These are phyloP conservation scores for Sialis fuliginosa DNA, from an alignment of 2,888 invertebrate species.

Conservation along the genomic window DNA sequence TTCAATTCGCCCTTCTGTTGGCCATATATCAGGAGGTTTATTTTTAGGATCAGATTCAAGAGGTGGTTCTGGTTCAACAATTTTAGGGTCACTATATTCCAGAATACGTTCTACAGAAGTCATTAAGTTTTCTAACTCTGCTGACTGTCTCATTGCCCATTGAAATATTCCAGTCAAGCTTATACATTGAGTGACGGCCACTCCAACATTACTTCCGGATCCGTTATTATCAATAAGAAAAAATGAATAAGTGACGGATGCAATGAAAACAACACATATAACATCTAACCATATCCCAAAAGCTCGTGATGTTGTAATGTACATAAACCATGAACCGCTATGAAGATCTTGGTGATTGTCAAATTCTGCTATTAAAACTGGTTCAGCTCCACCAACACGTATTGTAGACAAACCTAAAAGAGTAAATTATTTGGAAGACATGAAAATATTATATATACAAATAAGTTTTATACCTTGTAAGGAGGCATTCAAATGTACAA, in stretches of 20 bases:
- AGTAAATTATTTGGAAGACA: too few relatives aligned
- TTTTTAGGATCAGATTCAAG: constrained; percentile 15
- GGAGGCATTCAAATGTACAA: constrained; percentile 51
- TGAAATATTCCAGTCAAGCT: constrained; percentile 30
- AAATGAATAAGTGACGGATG: constrained; percentile 43
- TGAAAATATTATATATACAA: too few relatives aligned
- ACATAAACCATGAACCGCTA: constrained; percentile 55
- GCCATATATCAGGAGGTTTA: constrained; percentile 40
- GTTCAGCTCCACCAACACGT: constrained; percentile 42
- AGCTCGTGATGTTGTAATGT: constrained; percentile 47
- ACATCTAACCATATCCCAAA: constrained; percentile 58
- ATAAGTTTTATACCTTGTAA: constrained; percentile 33
- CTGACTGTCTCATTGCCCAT: constrained; percentile 53
- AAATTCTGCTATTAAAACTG: constrained; percentile 36
- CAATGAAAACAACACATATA: constrained; percentile 47
- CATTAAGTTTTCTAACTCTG: constrained; percentile 44
- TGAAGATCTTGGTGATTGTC: constrained; percentile 40
- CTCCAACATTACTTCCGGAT: constrained; percentile 29
- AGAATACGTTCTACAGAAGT: constrained; percentile 47
- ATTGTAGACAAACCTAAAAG: constrained; percentile 38
- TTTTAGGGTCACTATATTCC: constrained; percentile 31
- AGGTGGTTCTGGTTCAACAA: constrained; percentile 27
- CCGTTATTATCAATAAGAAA: constrained; percentile 27
- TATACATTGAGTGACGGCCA: constrained; percentile 33
- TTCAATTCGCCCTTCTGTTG: constrained; percentile 36